Evolutionary conservation across 1,140 invertebrate genomes (phyloP).

Genomic region (Centruroides vittatus): DNA sequence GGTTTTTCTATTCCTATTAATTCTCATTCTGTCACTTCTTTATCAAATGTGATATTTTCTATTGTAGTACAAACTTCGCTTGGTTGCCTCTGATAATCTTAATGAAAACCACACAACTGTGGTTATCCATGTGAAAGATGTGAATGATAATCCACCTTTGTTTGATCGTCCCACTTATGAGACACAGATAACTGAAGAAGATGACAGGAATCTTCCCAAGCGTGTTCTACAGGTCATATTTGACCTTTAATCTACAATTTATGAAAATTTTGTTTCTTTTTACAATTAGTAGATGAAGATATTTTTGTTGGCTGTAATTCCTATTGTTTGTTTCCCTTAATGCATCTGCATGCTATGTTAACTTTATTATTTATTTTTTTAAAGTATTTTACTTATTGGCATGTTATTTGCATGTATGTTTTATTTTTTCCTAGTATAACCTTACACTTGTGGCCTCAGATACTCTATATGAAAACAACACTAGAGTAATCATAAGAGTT

Average conservation of each 20-base stretch:
- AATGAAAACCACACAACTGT: slow-evolving; percentile 92
- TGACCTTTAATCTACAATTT: no score
- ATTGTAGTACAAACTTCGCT: slow-evolving; percentile 70
- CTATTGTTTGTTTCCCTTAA: background rate
- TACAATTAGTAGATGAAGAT: background rate
- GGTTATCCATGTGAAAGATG: slow-evolving; percentile 88
- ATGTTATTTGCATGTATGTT: slow-evolving; percentile 9
- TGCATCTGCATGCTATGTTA: background rate
- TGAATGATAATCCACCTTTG: slow-evolving; percentile 76
- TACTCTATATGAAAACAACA: slow-evolving; percentile 67
- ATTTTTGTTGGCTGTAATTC: background rate
- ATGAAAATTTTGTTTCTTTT: no score
- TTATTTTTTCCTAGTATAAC: slow-evolving; percentile 47
- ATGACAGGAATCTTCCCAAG: slow-evolving; percentile 85
- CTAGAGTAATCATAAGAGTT: slow-evolving; percentile 56
- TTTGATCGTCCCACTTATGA: slow-evolving; percentile 87
- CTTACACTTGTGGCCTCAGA: slow-evolving; percentile 71
- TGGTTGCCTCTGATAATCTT: slow-evolving; percentile 86
- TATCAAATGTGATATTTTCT: no score
- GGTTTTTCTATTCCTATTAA: no score
- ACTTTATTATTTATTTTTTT: slow-evolving; percentile 6
- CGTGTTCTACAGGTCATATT: slow-evolving; percentile 67
- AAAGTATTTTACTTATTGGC: slow-evolving; percentile 2
- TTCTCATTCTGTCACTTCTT: no score
- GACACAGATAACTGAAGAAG: slow-evolving; percentile 89